Conservation (phyloP, 2,797 vertebrate species). For the Pelobates cultripes region DNA sequence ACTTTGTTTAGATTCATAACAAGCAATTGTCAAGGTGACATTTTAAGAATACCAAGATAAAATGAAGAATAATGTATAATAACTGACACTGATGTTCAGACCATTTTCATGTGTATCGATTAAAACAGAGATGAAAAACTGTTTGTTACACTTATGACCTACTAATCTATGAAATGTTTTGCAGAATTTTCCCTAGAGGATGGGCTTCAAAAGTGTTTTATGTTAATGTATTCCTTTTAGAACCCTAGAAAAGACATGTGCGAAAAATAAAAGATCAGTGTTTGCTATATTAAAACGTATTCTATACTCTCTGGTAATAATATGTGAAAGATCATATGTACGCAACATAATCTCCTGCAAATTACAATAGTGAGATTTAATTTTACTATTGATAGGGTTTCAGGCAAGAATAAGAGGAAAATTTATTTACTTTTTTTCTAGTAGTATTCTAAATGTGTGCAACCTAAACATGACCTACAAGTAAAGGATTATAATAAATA, state of each 20-base stretch:
- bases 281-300: not conserved
- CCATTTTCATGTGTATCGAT: not conserved
- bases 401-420: too few species aligned
- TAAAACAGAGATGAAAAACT: not conserved
- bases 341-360: too few species aligned
- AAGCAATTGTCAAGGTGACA: not conserved
- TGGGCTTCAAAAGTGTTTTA: not conserved
- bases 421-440: too few species aligned
- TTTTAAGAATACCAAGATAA: not conserved
- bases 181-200: not conserved
- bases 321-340: too few species aligned
- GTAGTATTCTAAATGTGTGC: too few species aligned
- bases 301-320: too few species aligned
- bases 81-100: not conserved
- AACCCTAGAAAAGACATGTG: not conserved
- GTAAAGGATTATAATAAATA: too few species aligned
- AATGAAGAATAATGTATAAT: not conserved
- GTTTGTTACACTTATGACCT: not conserved
- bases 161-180: constrained; percentile 1
- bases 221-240: not conserved
- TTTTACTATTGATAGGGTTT: too few species aligned
- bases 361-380: too few species aligned
- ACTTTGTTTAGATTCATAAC: not conserved
- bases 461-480: too few species aligned
- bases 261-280: not conserved